Evolutionary conservation across 2,797 vertebrate species (phyloP), one percentile per base, ranked within the genome.

Genomic region (Sebastes kiyomatsui): DNA sequence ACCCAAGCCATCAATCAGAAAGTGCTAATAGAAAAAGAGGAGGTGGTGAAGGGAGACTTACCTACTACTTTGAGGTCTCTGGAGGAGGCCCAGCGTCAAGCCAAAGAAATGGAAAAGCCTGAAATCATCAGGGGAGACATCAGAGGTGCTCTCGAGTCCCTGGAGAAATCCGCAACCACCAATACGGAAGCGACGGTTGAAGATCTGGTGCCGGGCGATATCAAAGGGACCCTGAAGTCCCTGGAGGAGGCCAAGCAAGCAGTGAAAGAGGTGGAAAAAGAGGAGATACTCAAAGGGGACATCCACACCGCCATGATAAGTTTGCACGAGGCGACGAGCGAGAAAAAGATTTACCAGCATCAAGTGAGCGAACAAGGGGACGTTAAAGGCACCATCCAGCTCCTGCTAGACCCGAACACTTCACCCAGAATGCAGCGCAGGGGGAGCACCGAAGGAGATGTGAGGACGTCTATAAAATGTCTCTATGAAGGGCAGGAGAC

Each of bases 1-100:
- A 96, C 89, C 59, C 97, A 97, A 90, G 96, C 96, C 46, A 92
- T 95, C 80, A 97, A 95, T 92, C 96, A 98, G 84, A 93, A 91
- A 84, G 93, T 91, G 42, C 52, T 93, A 30, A 69, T 96, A 35
- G 96, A 97, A 88, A 97, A 96, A 90, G 97, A 98, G 87, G 95
- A 97, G 76, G 96, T 97, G 72, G 92, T 96, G 33, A 97, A 97
- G 90, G 96, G 96, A 76, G 93, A 97, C 81, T 95, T 96, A 62
- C 83, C 93, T 55, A 93, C 91, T n/a, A 96, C 97, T 70, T 77
- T 97, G 32, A 96, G 92, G 88, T 97, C 95, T 90, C 95, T 98
- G 42, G 95, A 96, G 85, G 96, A 97, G 85, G 96, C 97, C 67
- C 95, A 94, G 67, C 79, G 92, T 87, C 96, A 94, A 85, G 89